Conservation (phyloP, 1,140 invertebrate genomes). For the Ectropis grisescens region DNA sequence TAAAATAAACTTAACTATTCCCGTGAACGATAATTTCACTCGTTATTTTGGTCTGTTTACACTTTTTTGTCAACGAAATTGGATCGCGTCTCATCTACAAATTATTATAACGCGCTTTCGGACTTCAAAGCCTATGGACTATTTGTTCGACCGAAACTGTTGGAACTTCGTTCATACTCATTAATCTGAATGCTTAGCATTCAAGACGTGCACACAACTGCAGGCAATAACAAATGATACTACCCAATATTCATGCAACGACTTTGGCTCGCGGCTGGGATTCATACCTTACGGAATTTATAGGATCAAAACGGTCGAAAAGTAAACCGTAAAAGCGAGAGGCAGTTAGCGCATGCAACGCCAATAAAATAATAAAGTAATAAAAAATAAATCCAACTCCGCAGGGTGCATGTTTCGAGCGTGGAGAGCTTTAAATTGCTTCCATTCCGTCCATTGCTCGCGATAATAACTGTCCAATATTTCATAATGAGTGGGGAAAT, state of each 20-base stretch:
- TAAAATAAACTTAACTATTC: conserved; percentile 48
- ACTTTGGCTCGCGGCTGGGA: conserved; percentile 27
- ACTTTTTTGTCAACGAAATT: conserved; percentile 26
- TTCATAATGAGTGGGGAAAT: conserved; percentile 21
- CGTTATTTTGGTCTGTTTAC: conserved; percentile 44
- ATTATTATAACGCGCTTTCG: conserved; percentile 16
- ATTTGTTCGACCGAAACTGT: conserved; percentile 5
- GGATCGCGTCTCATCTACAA: conserved; percentile 17
- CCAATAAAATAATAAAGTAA: conserved; percentile 49
- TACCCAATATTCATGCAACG: conserved; percentile 40
- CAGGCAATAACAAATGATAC: conserved; percentile 42
- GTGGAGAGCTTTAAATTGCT: conserved; percentile 29
- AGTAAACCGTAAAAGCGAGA: conserved; percentile 47
- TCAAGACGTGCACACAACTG: conserved; percentile 32
- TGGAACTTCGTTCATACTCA: conserved; percentile 11
- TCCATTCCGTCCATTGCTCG: conserved; percentile 27
- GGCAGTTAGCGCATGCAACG: conserved; percentile 34
- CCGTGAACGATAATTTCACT: conserved; percentile 37
- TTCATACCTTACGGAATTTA: conserved; percentile 44
- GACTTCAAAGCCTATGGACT: conserved; percentile 23
- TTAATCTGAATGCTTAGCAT: conserved; percentile 31
- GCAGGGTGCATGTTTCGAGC: conserved; percentile 20
- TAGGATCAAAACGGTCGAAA: conserved; percentile 38
- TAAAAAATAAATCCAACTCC: conserved; percentile 39
- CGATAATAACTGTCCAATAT: conserved; percentile 26